Evolutionary conservation across 2,113 vertebrate species (phyloP), one percentile per base, ranked within the genome.

Genomic region (Hiodon tergisus): DNA sequence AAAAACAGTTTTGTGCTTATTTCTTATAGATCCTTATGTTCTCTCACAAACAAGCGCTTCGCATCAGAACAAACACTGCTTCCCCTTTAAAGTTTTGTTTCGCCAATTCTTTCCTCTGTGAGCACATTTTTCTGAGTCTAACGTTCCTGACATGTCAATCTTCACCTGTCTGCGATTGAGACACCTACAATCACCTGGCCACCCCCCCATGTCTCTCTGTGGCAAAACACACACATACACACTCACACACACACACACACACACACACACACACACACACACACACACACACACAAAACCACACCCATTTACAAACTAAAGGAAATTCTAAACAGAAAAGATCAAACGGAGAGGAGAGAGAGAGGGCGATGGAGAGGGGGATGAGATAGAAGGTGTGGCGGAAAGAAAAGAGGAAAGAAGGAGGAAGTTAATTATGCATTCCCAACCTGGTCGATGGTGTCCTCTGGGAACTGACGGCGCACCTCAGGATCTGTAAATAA

Each of bases 381-480:
- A 47, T 31, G 31, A 31, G 31, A 31, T 1, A 31, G 31, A 67
- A 57, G 17, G 52, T 8, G 10, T 46, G 53, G 17, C 4, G 54
- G 16, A 17, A n/a, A 54, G 10, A 48, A 10, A 6, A 55, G 51
- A 63, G 17, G 16, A 65, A 52, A 67, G 14, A 65, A 13, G 52
- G 61, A 66, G 55, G 55, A 67, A 93, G 67, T 90, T 93, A 91
- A 93, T 92, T 90, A 91, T 88, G 84, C 88, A 89, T 92, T 90
- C 89, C 93, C 86, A 89, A 98, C 96, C 96, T 96, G 93, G 88
- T 97, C 96, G 87, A 90, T 90, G 92, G 94, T 97, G 90, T 94
- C 95, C 85, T 93, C 93, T n/a, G 96, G 96, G 90, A 92, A 98
- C 88, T 93, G 93, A 86, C 93, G 91, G 83, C 87, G 91, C 88